A percentile compares a stretch with the other conserved stretches of the same genome.
phyloP scores from a whole-genome alignment of 2,113 vertebrate genomes.

The Neogale vison region DNA sequence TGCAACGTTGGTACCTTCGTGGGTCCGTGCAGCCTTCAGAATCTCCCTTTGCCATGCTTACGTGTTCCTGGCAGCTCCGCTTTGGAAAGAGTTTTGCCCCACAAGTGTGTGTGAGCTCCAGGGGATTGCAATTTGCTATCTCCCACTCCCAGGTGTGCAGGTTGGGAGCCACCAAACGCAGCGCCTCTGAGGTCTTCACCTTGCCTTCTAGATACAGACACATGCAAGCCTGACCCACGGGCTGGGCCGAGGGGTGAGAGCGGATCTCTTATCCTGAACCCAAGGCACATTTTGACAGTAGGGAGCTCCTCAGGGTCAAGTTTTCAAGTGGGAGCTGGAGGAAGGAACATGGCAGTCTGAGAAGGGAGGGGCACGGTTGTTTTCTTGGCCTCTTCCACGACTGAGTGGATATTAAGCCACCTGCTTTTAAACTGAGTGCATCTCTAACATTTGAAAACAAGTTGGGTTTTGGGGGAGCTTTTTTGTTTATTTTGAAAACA shows the following conservation, averaged over 20 bases:
- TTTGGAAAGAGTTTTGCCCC: background rate
- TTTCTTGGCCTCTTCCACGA: background rate
- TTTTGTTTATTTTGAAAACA: background rate
- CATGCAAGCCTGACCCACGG: background rate
- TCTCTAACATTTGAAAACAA: background rate
- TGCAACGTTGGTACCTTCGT: no score
- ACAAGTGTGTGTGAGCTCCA: background rate
- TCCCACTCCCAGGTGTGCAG: conserved; percentile 16
- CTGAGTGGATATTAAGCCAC: background rate
- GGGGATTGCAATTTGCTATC: conserved; percentile 25
- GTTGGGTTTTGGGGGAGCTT: background rate
- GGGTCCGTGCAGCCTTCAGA: background rate
- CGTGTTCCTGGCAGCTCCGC: background rate
- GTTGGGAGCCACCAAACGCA: background rate
- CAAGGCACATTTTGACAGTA: background rate
- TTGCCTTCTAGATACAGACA: background rate
- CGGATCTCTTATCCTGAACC: background rate
- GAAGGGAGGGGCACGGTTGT: background rate
- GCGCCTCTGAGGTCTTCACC: background rate
- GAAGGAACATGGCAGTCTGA: background rate
- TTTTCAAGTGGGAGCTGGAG: background rate
- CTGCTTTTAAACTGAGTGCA: background rate
- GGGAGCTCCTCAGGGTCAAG: background rate
- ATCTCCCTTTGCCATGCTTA: background rate
- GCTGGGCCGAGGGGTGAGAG: background rate